Base-by-base conservation (phyloP, 2,888 invertebrate species). In the Caenorhabditis drosophilae region DNA sequence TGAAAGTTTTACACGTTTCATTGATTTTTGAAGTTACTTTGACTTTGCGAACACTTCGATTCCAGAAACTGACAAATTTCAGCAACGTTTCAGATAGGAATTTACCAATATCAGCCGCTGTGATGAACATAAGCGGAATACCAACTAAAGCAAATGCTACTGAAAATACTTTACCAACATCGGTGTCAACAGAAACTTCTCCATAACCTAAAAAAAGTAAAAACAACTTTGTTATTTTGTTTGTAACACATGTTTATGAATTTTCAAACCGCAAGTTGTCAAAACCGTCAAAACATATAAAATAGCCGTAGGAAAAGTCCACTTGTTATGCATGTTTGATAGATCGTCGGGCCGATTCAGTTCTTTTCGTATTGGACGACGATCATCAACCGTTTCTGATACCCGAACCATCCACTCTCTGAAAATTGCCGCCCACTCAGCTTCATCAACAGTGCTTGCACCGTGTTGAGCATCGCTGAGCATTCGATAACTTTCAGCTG, bases 31-130 rank as follows among this genome's bases (percentile, higher is more conserved):
- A 44, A 48, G 51, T 42, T 42, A 79, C 81, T 67, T 82, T 82
- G 3, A 79, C 55, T 58, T 75, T 75, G 22, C 75, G 46, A 22
- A 62, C 68, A 62, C 79, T 76, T 44, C 73, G 27, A 47, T 76
- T 79, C 80, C 80, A 82, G 48, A 78, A 72, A 26, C 77, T 73
- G n/a, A 81, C 79, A 62, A 80, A 75, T 48, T 78, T 80, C 42
- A 82, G 70, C 49, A 84, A 62, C 11, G 80, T 83, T 60, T 83
- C 83, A n/a, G 81, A 82, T 26, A 83, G 63, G 72, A 83, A 83
- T 67, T 83, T 83, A 47, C 83, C 83, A 49, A 83, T 83, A 62
- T 83, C 83, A 7, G 83, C 83, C 16, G 83, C 83, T n/a, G 83
- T 83, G 56, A 83, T 83, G 79, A 83, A 83, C 83, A 83, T 83